phyloP scores from a whole-genome alignment of 92 coral and sea anemone species.

The Phenganax subtilis region DNA sequence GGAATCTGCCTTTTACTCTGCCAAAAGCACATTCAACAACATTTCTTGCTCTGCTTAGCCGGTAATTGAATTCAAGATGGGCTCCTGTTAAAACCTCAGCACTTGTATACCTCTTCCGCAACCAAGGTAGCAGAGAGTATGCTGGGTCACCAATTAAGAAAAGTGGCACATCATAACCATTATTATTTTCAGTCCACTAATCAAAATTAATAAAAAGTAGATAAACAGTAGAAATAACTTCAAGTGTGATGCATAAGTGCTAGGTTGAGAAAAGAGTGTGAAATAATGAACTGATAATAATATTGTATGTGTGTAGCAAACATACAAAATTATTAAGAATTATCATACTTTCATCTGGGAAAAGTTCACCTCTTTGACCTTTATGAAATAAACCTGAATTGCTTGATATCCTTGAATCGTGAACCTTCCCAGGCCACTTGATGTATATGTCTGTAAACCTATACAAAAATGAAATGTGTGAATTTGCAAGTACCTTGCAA shows the following conservation, averaged over 20 bases:
- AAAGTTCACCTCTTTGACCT: slow-evolving; percentile 42
- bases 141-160: slow-evolving; percentile 40
- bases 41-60: slow-evolving; percentile 46
- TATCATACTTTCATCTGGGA: slow-evolving; percentile 37
- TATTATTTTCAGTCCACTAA: slow-evolving; percentile 43
- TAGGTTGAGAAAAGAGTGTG: neutral
- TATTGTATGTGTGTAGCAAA: neutral
- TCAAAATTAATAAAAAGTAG: neutral
- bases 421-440: slow-evolving; percentile 44
- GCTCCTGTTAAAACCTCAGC: slow-evolving; percentile 16
- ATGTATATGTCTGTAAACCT: slow-evolving; percentile 33
- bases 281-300: neutral
- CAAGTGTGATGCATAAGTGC: neutral
- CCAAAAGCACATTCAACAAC: slow-evolving; percentile 55
- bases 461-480: neutral
- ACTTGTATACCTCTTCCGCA: slow-evolving; percentile 15
- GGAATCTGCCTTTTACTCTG: slow-evolving; percentile 50
- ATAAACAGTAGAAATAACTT: neutral
- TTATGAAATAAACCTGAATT: slow-evolving; percentile 33
- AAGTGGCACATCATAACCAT: slow-evolving; percentile 43
- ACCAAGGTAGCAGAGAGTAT: slow-evolving; percentile 43
- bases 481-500: neutral
- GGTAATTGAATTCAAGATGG: slow-evolving; percentile 41
- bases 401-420: slow-evolving; percentile 33
- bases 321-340: neutral